phyloP scores from a whole-genome alignment of 2,113 vertebrate species.

The Calypte anna region DNA sequence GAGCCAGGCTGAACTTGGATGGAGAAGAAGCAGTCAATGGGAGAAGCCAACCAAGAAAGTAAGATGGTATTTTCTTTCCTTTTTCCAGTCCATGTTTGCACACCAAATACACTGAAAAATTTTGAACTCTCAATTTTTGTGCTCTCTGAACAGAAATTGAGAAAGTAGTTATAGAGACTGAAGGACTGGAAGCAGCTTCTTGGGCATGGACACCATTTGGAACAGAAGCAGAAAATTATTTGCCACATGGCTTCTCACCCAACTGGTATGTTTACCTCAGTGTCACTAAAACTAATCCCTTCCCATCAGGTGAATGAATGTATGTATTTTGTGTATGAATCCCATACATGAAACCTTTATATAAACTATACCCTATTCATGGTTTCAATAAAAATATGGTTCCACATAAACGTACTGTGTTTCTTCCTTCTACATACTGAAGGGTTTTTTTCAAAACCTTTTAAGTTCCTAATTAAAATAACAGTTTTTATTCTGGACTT shows the following conservation, averaged over 20 bases:
- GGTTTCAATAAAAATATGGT: neutral
- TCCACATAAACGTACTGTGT: accelerated
- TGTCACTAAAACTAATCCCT: neutral
- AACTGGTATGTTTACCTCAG: neutral
- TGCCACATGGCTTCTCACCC: neutral
- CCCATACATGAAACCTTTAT: neutral
- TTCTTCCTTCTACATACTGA: neutral
- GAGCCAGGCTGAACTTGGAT: neutral
- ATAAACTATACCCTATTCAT: neutral
- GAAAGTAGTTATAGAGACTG: neutral
- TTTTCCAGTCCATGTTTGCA: neutral
- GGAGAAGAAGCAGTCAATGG: neutral
- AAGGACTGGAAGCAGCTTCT: neutral
- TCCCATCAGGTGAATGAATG: neutral
- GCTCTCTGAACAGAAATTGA: neutral
- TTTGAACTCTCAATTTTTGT: neutral
- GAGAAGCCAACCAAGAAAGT: neutral
- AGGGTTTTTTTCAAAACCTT: neutral
- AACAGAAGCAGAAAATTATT: neutral
- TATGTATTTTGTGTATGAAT: too few relatives aligned
- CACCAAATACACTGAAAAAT: neutral
- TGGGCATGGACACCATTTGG: neutral
- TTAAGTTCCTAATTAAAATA: neutral
- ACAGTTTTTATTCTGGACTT: neutral
- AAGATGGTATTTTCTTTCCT: neutral